Percentiles rank a stretch among this genome's conserved stretches.
Conservation (phyloP, 2,113 vertebrate species). For the Lagopus leucura region DNA sequence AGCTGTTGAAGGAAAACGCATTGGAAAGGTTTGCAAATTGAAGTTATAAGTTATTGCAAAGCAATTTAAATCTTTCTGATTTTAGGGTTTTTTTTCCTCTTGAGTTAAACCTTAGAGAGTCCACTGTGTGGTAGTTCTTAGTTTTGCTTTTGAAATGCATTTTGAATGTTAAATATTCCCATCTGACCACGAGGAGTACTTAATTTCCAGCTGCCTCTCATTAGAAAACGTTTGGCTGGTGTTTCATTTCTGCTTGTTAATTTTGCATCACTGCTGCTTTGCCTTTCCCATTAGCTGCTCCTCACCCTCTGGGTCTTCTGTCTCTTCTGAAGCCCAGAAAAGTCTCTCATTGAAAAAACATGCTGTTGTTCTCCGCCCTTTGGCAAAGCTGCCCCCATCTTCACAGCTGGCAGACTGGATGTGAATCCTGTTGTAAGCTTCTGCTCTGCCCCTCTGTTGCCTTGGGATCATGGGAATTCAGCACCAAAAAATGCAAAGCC, state of each 20-base stretch:
- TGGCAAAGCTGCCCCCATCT: rapidly evolving
- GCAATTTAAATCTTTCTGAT: not conserved
- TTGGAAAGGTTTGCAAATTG: slow-evolving; percentile 88
- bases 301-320: not conserved
- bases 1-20: slow-evolving; percentile 96
- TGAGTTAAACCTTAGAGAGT: not conserved
- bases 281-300: slow-evolving; percentile 9
- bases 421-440: not conserved
- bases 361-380: not conserved
- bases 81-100: not conserved
- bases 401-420: not conserved
- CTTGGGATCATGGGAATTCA: not conserved
- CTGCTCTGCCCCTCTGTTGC: not conserved
- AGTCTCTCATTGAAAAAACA: not conserved
- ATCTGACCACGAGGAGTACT: not conserved
- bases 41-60: not conserved
- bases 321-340: not conserved
- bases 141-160: not conserved
- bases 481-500: not conserved
- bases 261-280: slow-evolving; percentile 14
- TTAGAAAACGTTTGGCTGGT: not conserved
- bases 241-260: slow-evolving; percentile 15
- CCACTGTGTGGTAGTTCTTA: not conserved
- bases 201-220: not conserved
- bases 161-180: not conserved